Evolutionary conservation across 2,888 invertebrate genomes (phyloP).

Genomic region (Caenorhabditis sp.): DNA sequence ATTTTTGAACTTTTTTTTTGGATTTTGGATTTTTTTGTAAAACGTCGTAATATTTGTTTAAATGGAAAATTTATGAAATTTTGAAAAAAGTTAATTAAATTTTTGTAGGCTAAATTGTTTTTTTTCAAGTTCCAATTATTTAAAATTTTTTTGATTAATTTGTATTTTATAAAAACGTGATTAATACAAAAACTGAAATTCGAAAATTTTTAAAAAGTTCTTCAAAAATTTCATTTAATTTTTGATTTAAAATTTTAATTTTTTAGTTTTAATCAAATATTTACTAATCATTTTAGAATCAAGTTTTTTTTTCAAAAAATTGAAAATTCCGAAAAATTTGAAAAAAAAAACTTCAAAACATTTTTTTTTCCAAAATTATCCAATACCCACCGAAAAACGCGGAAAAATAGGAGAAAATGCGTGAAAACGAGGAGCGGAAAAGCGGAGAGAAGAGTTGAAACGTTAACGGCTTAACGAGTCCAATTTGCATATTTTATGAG

Average conservation of each 20-base stretch:
- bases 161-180: too few species aligned
- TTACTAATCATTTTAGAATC: too few species aligned
- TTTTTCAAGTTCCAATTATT: too few species aligned
- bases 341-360: neutral
- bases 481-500: constrained; percentile 61
- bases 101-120: too few species aligned
- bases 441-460: constrained; percentile 15
- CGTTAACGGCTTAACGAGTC: constrained; percentile 50
- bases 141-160: too few species aligned
- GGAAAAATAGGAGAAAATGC: constrained; percentile 2
- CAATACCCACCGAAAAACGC: constrained; percentile 1
- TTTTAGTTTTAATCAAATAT: too few species aligned
- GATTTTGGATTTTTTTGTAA: neutral
- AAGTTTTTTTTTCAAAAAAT: too few species aligned
- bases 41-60: neutral
- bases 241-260: too few species aligned
- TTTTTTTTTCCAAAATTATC: too few species aligned
- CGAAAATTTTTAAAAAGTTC: neutral
- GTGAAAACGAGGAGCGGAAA: neutral
- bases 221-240: too few species aligned
- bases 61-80: neutral
- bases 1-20: neutral
- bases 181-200: too few species aligned
- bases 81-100: too few species aligned
- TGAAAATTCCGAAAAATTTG: neutral